A percentile compares a stretch with the other conserved stretches of the same genome.
Evolutionary conservation across 2,113 vertebrate genomes (phyloP).

Genomic region (Lucifuga dentata): DNA sequence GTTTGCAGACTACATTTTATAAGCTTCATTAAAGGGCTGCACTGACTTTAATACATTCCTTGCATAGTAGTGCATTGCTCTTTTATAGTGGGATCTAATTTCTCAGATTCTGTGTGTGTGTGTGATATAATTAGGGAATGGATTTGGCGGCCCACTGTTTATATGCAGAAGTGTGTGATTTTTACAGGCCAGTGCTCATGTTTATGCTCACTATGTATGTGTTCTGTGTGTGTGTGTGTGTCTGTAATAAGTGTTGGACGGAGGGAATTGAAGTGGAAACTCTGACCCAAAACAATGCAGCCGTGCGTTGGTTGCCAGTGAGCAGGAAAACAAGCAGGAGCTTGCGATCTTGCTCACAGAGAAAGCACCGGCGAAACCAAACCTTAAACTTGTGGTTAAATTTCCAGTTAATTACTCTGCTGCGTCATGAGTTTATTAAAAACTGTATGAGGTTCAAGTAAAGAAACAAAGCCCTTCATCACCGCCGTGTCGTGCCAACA

Average conservation of each 20-base stretch:
- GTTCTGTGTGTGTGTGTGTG: not conserved
- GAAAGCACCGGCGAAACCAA: slow-evolving; percentile 46
- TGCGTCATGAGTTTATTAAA: slow-evolving; percentile 42
- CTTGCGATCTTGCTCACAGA: slow-evolving; percentile 30
- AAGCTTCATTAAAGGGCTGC: slow-evolving; percentile 10
- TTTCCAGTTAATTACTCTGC: slow-evolving; percentile 52
- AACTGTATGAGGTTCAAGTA: slow-evolving; percentile 7
- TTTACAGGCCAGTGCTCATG: not conserved
- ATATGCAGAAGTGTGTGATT: not conserved
- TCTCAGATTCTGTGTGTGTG: not conserved
- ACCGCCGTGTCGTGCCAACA: not conserved
- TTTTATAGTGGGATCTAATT: not conserved
- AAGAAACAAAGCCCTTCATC: slow-evolving; percentile 34
- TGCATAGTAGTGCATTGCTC: slow-evolving; percentile 10
- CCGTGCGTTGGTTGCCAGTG: slow-evolving; percentile 22
- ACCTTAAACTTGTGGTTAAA: slow-evolving; percentile 32
- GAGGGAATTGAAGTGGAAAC: slow-evolving; percentile 65
- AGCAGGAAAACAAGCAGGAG: slow-evolving; percentile 26
- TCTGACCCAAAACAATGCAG: slow-evolving; percentile 54
- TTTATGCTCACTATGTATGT: not conserved
- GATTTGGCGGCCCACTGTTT: not conserved
- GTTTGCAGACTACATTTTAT: slow-evolving; percentile 10
- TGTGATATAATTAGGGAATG: not conserved
- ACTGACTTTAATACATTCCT: slow-evolving; percentile 32
- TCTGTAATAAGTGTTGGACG: slow-evolving; percentile 34